phyloP scores from a whole-genome alignment of 2,797 vertebrate species.

The Gymnocypris eckloni region DNA sequence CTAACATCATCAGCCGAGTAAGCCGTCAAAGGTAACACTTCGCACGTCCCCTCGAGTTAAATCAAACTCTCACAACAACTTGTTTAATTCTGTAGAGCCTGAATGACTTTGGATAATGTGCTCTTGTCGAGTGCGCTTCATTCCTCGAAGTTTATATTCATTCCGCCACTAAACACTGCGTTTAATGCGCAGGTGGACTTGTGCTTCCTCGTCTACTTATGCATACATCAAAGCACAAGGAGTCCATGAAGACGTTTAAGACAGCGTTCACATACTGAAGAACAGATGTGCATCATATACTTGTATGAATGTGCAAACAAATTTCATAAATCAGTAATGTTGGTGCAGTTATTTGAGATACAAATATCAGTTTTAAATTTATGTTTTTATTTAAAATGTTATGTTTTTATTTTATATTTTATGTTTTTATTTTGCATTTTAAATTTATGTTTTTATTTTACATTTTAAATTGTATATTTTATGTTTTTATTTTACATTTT shows the following conservation, averaged over 20 bases:
- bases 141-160: background rate
- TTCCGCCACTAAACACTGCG: background rate
- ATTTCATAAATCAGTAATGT: background rate
- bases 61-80: slow-evolving; percentile 47
- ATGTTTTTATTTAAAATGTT: too few species aligned
- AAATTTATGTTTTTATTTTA: too few species aligned
- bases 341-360: too few species aligned
- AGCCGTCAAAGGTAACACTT: slow-evolving; percentile 68
- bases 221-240: background rate
- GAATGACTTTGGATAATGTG: slow-evolving; percentile 30
- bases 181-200: background rate
- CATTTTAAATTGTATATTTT: too few species aligned
- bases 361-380: too few species aligned
- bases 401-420: too few species aligned
- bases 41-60: slow-evolving; percentile 65
- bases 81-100: slow-evolving; percentile 45
- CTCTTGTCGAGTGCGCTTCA: slow-evolving; percentile 7
- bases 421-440: too few species aligned
- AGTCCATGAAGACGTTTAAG: background rate
- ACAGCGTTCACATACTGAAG: background rate
- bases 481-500: too few species aligned
- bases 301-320: background rate
- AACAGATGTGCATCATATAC: background rate
- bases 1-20: slow-evolving; percentile 65
- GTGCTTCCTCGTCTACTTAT: background rate